Evolutionary conservation across 2,888 invertebrate species (phyloP), one percentile per base, ranked within the genome.

Genomic region (Xylocampa areola): DNA sequence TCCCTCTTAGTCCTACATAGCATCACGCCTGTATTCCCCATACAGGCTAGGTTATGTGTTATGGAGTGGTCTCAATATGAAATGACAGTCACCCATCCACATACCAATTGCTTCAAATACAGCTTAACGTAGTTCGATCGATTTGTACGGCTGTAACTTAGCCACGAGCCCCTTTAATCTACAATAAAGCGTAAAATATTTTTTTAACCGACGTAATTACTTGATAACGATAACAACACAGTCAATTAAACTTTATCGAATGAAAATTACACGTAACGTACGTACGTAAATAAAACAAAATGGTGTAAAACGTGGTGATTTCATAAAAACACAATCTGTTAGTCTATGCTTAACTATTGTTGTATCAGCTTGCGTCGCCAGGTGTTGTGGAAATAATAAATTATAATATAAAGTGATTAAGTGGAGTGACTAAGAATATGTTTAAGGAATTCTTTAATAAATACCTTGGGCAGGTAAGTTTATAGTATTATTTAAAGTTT

Each of bases 391-490:
- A 32, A 48, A 17, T n/a, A n/a, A n/a, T n/a, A n/a, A n/a, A n/a
- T n/a, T n/a, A n/a, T n/a, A n/a, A n/a, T n/a, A n/a, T n/a, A n/a
- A n/a, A n/a, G n/a, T n/a, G n/a, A 14, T 4, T 21, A 1, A 40
- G 51, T 70, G 45, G 7, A 61, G 45, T 48, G 51, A 16, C 11
- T 35, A 19, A 44, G 11, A 57, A 58, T 57, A 73, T 73, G 73
- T 19, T 73, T 2, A 73, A 52, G 47, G 68, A 70, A 53, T 62
- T 68, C 0, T 61, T 48, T 36, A 14, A 68, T 25, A 73, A 68
- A 32, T 62, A 40, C 35, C n/a, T 62, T 39, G 59, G 55, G 0
- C 51, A 68, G 52, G 73, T 73, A 47, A 29, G 61, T 64, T 25
- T n/a, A 16, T 25, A 8, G 25, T 11, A 13, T 11, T 2, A 8